These are phyloP conservation scores for Volucella inflata DNA, from an alignment of 2,888 invertebrate genomes.

Conservation along the genomic window DNA sequence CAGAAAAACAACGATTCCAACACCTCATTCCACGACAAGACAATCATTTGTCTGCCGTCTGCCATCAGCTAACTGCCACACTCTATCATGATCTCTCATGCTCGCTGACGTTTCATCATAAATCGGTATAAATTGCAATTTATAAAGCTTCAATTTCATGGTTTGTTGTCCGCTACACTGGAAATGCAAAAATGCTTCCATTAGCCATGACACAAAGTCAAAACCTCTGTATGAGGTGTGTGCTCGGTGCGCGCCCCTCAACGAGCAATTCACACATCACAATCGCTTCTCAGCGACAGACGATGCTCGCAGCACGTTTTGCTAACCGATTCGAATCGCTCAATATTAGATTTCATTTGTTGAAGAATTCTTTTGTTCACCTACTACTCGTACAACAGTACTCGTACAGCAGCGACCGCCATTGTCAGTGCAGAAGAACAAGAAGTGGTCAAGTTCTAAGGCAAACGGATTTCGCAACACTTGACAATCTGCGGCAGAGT, in stretches of 20 bases:
- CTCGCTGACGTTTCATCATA: constrained; percentile 70
- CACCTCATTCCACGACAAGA: constrained; percentile 62
- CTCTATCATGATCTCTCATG: constrained; percentile 64
- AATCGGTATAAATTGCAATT: constrained; percentile 72
- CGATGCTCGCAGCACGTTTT: constrained; percentile 74
- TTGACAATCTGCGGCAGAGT: constrained; percentile 55
- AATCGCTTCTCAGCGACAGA: constrained; percentile 65
- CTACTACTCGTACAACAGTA: neutral
- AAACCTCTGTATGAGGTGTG: constrained; percentile 30
- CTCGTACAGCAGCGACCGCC: neutral
- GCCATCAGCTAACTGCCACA: constrained; percentile 24
- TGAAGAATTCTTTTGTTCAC: constrained; percentile 70
- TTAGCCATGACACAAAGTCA: constrained; percentile 59
- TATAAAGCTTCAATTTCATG: constrained; percentile 73
- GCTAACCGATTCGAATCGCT: constrained; percentile 67
- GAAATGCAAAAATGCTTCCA: constrained; percentile 43
- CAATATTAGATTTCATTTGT: constrained; percentile 72
- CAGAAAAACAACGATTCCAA: constrained; percentile 49
- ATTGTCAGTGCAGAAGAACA: neutral
- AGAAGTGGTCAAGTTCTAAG: constrained; percentile 72
- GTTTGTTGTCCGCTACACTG: constrained; percentile 39
- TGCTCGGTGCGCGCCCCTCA: constrained; percentile 2
- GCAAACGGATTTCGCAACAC: constrained; percentile 62
- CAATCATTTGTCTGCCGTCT: constrained; percentile 53
- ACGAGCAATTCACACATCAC: constrained; percentile 17